Evolutionary conservation across 23 tunicate genomes (phyloP), one percentile per base, ranked within the genome.

Genomic region (Trididemnum clinides): DNA sequence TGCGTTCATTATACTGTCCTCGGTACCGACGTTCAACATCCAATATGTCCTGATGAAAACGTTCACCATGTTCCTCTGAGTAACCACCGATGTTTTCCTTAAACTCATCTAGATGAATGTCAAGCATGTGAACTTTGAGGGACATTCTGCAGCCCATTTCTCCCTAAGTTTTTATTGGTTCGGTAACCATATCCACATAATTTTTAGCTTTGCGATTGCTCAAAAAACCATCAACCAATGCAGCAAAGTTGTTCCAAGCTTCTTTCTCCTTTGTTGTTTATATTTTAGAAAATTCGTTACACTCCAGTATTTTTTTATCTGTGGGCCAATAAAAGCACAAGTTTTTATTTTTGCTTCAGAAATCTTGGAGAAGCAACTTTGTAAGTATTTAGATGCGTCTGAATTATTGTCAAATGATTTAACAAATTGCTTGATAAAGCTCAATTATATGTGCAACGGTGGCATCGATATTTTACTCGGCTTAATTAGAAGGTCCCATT

Each of bases 341-440:
- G 81, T 58, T 74, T 38, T 74, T 74, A 74, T 74, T 23, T 74
- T 74, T 74, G 81, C 81, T 74, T 74, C 58, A 74, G 81, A 74
- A 74, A 74, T 37, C 81, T 74, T 74, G 12, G 77, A n/a, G 25
- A 70, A 38, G 6, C 36, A 74, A 7, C 19, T 74, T 36, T 74
- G 81, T 23, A 74, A 28, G 28, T 36, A 30, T 74, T 74, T 74
- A 58, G 38, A 74, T 37, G 81, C 81, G 18, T 38, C 81, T 74
- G 33, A 74, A 74, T 74, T 38, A 7, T 39, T 74, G 81, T 74
- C 58, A 36, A 23, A 74, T 36, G 81, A 25, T 74, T 74, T 74
- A 38, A 74, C 81, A 74, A 74, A 74, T 74, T 36, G 58, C 38
- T 74, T 74, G 81, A 74, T 74, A 39, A 74, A 10, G 58, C 58